Evolutionary conservation across 1,140 invertebrate species (phyloP), one percentile per base, ranked within the genome.

Genomic region (Thereuonema tuberculata): DNA sequence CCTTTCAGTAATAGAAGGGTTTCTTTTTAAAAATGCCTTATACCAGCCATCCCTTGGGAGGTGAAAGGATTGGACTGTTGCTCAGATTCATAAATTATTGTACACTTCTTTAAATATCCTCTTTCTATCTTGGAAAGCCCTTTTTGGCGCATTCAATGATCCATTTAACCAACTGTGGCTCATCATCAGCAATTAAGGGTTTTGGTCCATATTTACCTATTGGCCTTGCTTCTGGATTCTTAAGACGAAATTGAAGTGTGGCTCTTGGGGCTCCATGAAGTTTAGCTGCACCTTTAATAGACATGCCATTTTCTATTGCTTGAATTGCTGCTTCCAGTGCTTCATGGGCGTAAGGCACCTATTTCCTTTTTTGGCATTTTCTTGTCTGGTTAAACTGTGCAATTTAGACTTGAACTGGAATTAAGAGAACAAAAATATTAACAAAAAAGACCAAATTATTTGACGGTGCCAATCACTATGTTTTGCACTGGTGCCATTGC

Each of bases 371-470:
- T n/a, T n/a, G n/a, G n/a, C n/a, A n/a, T n/a, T n/a, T n/a, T n/a
- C n/a, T n/a, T n/a, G 48, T 31, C n/a, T 57, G 43, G 15, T 37
- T 56, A 56, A 56, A 25, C 61, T 25, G 21, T 28, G n/a, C n/a
- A n/a, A n/a, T n/a, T n/a, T n/a, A n/a, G n/a, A n/a, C n/a, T n/a
- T n/a, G n/a, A n/a, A n/a, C n/a, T n/a, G n/a, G n/a, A n/a, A n/a
- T n/a, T n/a, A n/a, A n/a, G n/a, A n/a, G n/a, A n/a, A n/a, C n/a
- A n/a, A n/a, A n/a, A n/a, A n/a, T n/a, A n/a, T n/a, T n/a, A n/a
- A n/a, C n/a, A n/a, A n/a, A n/a, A n/a, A n/a, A n/a, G n/a, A n/a
- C n/a, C n/a, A n/a, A n/a, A n/a, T n/a, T n/a, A n/a, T n/a, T n/a
- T n/a, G n/a, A n/a, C n/a, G n/a, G n/a, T n/a, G n/a, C n/a, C n/a